These are phyloP conservation scores for Agelaius phoeniceus DNA, from an alignment of 2,113 vertebrate species.

Conservation along the genomic window DNA sequence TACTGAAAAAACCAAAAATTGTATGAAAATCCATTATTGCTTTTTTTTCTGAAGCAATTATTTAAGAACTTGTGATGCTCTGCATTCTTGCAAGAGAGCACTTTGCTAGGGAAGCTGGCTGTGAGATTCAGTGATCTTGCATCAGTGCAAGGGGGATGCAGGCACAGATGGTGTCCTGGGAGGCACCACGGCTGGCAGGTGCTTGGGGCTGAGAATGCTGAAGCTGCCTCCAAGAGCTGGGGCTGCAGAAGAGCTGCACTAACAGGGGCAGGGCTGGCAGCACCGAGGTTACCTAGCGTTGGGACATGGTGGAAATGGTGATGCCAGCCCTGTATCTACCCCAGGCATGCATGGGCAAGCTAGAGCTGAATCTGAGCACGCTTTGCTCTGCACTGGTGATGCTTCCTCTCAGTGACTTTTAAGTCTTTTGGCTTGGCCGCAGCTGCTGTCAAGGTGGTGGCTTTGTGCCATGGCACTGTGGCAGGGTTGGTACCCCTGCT, in stretches of 20 bases:
- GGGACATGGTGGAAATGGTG: fast-evolving
- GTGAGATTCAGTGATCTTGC: fast-evolving
- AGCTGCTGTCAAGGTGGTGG: not conserved
- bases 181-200: not conserved
- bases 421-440: not conserved
- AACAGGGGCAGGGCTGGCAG: fast-evolving
- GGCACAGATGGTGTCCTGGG: fast-evolving
- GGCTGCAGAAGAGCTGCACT: not conserved
- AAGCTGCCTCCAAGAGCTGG: not conserved
- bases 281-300: fast-evolving
- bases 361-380: not conserved
- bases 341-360: not conserved
- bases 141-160: not conserved
- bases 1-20: not conserved
- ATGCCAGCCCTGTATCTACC: not conserved
- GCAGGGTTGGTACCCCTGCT: not conserved
- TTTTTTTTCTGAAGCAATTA: not conserved
- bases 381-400: not conserved
- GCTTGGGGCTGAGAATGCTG: not conserved
- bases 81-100: not conserved
- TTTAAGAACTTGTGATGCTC: not conserved
- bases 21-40: fast-evolving
- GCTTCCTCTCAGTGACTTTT: not conserved
- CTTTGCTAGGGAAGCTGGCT: not conserved
- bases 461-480: fast-evolving